These are phyloP conservation scores for Myotis vivesi DNA, from an alignment of 2,797 vertebrate species.

Conservation along the genomic window DNA sequence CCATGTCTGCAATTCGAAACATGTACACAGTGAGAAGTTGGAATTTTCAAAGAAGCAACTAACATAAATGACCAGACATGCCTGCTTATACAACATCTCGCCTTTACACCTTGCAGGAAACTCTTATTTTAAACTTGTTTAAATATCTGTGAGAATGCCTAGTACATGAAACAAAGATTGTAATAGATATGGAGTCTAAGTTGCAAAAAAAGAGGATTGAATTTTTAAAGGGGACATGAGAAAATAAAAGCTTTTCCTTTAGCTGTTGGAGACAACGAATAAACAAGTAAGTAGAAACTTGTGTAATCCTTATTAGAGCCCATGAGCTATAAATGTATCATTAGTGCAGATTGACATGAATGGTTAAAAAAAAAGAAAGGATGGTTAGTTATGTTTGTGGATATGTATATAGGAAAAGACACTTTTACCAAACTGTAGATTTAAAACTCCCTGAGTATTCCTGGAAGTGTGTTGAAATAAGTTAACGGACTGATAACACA, in stretches of 20 bases:
- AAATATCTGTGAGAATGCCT: neutral
- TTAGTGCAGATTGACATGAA: neutral
- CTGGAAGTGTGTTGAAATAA: neutral
- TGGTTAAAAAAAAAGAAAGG: neutral
- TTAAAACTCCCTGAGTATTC: conserved; percentile 5
- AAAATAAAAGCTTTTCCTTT: conserved; percentile 9
- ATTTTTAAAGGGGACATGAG: neutral
- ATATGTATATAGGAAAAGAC: neutral
- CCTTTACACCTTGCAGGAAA: neutral
- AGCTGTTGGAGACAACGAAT: neutral
- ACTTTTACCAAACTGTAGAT: neutral
- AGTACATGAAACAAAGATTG: neutral
- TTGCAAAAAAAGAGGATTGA: neutral
- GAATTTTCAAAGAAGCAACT: conserved; percentile 45
- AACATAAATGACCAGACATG: neutral
- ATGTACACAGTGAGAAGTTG: neutral
- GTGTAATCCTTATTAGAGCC: neutral
- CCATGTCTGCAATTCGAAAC: neutral
- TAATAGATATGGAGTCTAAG: neutral
- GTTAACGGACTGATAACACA: neutral
- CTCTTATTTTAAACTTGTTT: neutral
- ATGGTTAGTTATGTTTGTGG: neutral
- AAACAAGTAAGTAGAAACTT: neutral
- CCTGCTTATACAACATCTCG: neutral
- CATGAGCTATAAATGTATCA: neutral